Evolutionary conservation across 2,888 invertebrate species (phyloP), one percentile per base, ranked within the genome.

Genomic region (Salpingus planirostris): DNA sequence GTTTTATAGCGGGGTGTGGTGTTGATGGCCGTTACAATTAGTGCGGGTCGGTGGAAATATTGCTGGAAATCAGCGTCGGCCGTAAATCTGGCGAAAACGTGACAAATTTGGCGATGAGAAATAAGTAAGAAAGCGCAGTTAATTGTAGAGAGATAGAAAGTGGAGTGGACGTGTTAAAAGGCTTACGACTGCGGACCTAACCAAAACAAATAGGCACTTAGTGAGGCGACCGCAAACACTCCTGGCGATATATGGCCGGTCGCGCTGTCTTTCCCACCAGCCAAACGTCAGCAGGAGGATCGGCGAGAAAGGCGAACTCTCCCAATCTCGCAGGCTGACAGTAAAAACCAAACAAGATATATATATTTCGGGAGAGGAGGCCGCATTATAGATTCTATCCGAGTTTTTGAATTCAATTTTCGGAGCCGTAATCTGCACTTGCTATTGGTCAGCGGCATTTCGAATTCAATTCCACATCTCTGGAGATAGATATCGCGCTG

Each of bases 391-490:
- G 61, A 65, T 65, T 65, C 65, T 50, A 59, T 59, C 51, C 63
- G 59, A 64, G 65, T 65, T 65, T 65, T 64, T 63, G 63, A 64
- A 65, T 65, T 64, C 64, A 64, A 65, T 65, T 65, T 64, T 65
- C 64, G 61, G 54, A 54, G 56, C 59, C 60, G 60, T 61, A 62
- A 61, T 60, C 60, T 59, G 58, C 61, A 58, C 54, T 58, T 52
- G 60, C 56, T 59, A 63, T 64, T 63, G 64, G 64, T 64, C 65
- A 64, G 61, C 55, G 56, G 55, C 60, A 61, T 63, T 62, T 57
- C 58, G 57, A 62, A 64, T 64, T 63, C 65, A 65, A 64, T 64
- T 64, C 60, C 13, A 52, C 62, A 60, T 35, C 61, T 61, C 57
- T 38, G 38, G 61, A 64, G 64, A 65, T 62, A 59, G 59, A 61